Evolutionary conservation across 1,140 invertebrate species (phyloP).

Genomic region (Helicoverpa armigera): DNA sequence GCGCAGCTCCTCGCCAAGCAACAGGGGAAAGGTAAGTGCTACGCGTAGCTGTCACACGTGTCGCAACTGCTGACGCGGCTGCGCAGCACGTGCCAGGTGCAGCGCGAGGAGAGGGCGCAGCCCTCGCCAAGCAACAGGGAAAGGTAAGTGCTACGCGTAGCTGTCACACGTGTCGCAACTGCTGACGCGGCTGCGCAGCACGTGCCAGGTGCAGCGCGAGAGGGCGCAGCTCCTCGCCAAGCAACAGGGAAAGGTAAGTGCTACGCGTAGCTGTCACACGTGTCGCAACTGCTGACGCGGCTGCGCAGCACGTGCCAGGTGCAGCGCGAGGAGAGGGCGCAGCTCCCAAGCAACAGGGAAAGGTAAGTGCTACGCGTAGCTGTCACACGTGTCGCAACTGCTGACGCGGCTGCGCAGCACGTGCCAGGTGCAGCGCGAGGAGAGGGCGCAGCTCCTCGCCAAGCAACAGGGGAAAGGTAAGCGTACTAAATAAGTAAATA

Average conservation of each 20-base stretch:
- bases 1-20: conserved; percentile 88
- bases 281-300: conserved; percentile 92
- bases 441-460: conserved; percentile 91
- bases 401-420: conserved; percentile 92
- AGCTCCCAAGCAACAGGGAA: conserved; percentile 89
- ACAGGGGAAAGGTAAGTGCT: conserved; percentile 95
- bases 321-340: conserved; percentile 95
- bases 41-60: conserved; percentile 95
- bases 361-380: conserved; percentile 98
- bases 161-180: conserved; percentile 93
- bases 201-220: conserved; percentile 96
- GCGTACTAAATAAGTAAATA: not conserved
- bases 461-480: conserved; percentile 62
- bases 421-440: conserved; percentile 96
- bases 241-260: conserved; percentile 94
- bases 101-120: conserved; percentile 95
- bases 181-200: conserved; percentile 91
- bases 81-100: conserved; percentile 94
- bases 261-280: conserved; percentile 95
- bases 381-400: conserved; percentile 93
- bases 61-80: conserved; percentile 92
- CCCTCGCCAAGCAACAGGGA: conserved; percentile 82
- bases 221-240: conserved; percentile 89
- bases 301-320: conserved; percentile 94
- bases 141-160: conserved; percentile 98